Evolutionary conservation across 2,113 vertebrate genomes (phyloP), one percentile per base, ranked within the genome.

Genomic region (Cygnus buccinator): DNA sequence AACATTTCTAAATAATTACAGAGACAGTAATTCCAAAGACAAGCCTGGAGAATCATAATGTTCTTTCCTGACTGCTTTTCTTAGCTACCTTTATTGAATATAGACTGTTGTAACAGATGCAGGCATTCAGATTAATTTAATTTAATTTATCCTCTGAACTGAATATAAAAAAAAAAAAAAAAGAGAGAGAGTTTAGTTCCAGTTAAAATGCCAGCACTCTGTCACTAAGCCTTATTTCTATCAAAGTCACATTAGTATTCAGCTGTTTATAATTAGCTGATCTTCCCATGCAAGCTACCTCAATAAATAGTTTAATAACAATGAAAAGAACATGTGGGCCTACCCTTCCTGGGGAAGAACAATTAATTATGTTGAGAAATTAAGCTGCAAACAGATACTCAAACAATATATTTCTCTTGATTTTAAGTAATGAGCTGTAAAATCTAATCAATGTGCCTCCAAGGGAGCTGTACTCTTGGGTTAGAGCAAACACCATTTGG

Each of bases 351-450:
- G 78, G 44, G n/a, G 59, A 91, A 90, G 58, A 96, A 84, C 35
- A 71, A 89, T 87, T 96, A 86, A 92, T 95, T 96, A 83, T 7
- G 4, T 26, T 65, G 78, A 85, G 67, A 96, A 95, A 94, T 91
- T 72, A 93, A 67, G 44, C 90, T 76, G 44, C 75, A 90, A 96
- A 80, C 20, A 92, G n/a, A 80, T 94, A 77, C 78, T 81, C 73
- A 71, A 89, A 88, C 46, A 68, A 71, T 65, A 57, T 90, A 93
- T 94, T 96, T 89, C 74, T 77, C 48, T 77, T 94, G 72, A 87
- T 93, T 94, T 94, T 92, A 94, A 82, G 80, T 83, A 94, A 97
- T 87, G 90, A 96, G 72, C 74, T 97, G 52, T 84, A 94, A 96
- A 95, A 97, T 89, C 66, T 87, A 82, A 96, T 88, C 84, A 80